Percentiles rank a stretch among this genome's conserved stretches.
Evolutionary conservation across 2,797 vertebrate genomes (phyloP).

Genomic region (Thaleichthys pacificus): DNA sequence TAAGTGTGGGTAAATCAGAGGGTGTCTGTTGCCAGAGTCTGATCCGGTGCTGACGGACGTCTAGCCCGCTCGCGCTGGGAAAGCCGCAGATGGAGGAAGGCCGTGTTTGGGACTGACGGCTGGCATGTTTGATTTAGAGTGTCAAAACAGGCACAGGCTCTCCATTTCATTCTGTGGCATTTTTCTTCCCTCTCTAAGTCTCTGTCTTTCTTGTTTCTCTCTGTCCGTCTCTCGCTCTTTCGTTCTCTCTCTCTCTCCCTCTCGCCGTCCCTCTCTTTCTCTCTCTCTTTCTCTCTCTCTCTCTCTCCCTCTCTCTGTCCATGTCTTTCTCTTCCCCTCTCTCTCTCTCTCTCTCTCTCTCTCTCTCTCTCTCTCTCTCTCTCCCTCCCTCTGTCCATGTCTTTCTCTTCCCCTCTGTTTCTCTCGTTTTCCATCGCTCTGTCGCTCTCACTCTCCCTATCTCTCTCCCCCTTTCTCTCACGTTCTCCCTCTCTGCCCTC

Average conservation of each 20-base stretch:
- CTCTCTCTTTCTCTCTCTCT: constrained; percentile 20
- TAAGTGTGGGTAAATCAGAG: constrained; percentile 22
- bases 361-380: constrained; percentile 12
- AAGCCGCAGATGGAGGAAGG: not conserved
- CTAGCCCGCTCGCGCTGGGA: constrained; percentile 5
- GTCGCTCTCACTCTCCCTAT: not conserved
- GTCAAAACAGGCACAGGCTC: constrained; percentile 18
- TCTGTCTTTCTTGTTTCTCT: not conserved
- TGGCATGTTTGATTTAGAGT: constrained; percentile 17
- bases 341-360: constrained; percentile 10
- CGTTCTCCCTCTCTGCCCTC: constrained; percentile 4
- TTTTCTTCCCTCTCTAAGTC: not conserved
- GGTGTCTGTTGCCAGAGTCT: constrained; percentile 7
- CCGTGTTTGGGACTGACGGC: not conserved
- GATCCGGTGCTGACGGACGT: constrained; percentile 14
- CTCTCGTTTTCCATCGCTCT: constrained; percentile 7
- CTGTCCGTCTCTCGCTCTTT: not conserved
- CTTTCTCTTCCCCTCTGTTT: constrained; percentile 26
- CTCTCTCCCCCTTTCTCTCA: constrained; percentile 15
- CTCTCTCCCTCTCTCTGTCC: constrained; percentile 7
- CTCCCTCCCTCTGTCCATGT: constrained; percentile 13
- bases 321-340: constrained; percentile 16
- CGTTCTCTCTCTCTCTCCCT: not conserved
- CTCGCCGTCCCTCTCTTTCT: too few species aligned
- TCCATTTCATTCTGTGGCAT: constrained; percentile 1